phyloP scores from a whole-genome alignment of 1,140 invertebrate species.

The Camponotus floridanus region DNA sequence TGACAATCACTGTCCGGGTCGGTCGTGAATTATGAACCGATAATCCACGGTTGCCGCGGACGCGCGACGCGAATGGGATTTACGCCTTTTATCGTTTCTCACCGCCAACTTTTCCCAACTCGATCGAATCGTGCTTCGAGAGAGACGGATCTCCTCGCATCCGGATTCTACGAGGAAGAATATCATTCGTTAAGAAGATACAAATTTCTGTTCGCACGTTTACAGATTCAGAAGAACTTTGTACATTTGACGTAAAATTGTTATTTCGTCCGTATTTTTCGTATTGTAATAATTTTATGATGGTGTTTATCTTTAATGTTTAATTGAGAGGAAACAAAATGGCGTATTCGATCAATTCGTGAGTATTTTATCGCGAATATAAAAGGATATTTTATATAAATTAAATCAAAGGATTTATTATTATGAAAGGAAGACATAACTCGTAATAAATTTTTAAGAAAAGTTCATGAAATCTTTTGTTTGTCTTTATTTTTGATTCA shows the following conservation, averaged over 20 bases:
- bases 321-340: no score
- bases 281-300: background rate
- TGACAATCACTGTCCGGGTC: constrained; percentile 83
- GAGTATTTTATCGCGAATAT: no score
- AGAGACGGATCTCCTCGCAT: background rate
- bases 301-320: no score
- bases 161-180: background rate
- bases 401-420: no score
- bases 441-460: no score
- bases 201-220: background rate
- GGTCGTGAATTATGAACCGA: constrained; percentile 82
- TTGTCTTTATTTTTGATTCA: background rate
- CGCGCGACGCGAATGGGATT: constrained; percentile 69
- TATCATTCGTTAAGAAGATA: background rate
- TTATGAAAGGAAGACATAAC: no score
- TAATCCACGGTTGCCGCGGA: constrained; percentile 82
- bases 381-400: no score
- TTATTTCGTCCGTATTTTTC: background rate
- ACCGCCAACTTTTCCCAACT: constrained; percentile 19
- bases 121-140: background rate
- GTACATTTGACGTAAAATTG: no score
- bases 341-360: no score
- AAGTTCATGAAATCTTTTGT: background rate
- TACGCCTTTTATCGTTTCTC: constrained; percentile 65
- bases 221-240: no score